Base-by-base conservation (phyloP, 2,797 vertebrate species). In the Schizopygopsis malacanthus region DNA sequence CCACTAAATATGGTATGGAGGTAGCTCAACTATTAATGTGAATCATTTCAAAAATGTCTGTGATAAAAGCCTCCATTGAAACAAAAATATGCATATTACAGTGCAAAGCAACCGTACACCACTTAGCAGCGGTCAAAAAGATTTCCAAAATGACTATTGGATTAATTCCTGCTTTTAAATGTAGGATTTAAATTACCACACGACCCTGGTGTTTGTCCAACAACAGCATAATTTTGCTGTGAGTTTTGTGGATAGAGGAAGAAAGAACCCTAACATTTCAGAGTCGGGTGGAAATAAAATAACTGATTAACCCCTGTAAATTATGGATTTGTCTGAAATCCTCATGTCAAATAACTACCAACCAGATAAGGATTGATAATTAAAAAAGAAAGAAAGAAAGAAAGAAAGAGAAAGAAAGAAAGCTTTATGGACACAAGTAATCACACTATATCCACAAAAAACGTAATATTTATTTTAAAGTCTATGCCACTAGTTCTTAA, bases 381-480 rank as follows among this genome's bases (percentile, higher is more conserved):
- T 41, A 18, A 61, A 63, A 50, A 10, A 33, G 18, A 59, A 3
- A 71, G 7, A 28, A 28, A 28, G 28, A 28, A 28, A 28, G 28
- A 28, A 28, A 28, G 28, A 28, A 28, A 28, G 28, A 33, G 11
- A 11, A 10, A 59, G 5, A 43, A 28, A 72, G 43, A 72, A 81
- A 16, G 9, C 5, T 16, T 28, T 59, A 61, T 45, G 15, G 41
- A 75, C 25, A 28, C 39, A 63, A 67, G 28, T 7, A 83, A 77
- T 28, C 56, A 65, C 71, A 83, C 33, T 18, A 39, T 18, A 33
- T 63, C 3, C 18, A 65, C 37, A 5, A 63, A 20, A 73, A 65
- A 52, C 4, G 2, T 20, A 73, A 61, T 0, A 0, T 79, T 54
- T 79, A 88, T 85, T 85, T 87, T 11, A 71, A 37, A 73, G 70